Evolutionary conservation across 2,888 invertebrate genomes (phyloP), one percentile per base, ranked within the genome.

Genomic region (Pantelozetes paolii): DNA sequence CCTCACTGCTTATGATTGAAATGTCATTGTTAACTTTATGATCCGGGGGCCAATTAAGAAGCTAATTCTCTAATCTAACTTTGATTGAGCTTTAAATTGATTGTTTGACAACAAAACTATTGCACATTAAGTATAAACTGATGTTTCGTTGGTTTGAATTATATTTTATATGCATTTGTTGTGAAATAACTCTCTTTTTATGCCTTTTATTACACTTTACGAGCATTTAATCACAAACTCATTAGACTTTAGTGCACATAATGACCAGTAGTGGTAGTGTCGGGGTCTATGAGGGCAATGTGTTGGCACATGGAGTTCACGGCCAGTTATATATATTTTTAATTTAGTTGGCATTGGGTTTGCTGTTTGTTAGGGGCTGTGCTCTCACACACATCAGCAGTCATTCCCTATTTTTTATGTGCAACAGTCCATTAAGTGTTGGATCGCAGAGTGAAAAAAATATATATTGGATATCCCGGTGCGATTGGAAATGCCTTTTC

Each of bases 261-360:
- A 50, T 50, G 50, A n/a, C 50, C 50, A 50, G 20, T n/a, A 20
- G 5, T 36, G 36, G 11, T 8, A 36, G 6, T 36, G 36, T 5
- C 20, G 20, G 50, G 59, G 59, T 6, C 59, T 59, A 28, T n/a
- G 20, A 26, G 59, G 5, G 26, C 59, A 6, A 59, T 59, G 59
- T 59, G 59, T 59, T 59, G 30, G 30, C 30, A 59, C 30, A 30
- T 20, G 59, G 30, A 59, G 59, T 59, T 59, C 59, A 59, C 13
- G 59, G 59, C 59, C 59, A 59, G 28, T 59, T 59, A 59, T 59
- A n/a, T n/a, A n/a, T n/a, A n/a, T 59, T 59, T 50, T 50, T 59
- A 59, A 59, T 59, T 59, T 59, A 59, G 30, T 59, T 59, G 26
- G 26, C 13, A 28, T 20, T n/a, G 6, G n/a, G 8, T n/a, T 20